Evolutionary conservation across 2,888 invertebrate genomes (phyloP).

Genomic region (Netelia inedita): DNA sequence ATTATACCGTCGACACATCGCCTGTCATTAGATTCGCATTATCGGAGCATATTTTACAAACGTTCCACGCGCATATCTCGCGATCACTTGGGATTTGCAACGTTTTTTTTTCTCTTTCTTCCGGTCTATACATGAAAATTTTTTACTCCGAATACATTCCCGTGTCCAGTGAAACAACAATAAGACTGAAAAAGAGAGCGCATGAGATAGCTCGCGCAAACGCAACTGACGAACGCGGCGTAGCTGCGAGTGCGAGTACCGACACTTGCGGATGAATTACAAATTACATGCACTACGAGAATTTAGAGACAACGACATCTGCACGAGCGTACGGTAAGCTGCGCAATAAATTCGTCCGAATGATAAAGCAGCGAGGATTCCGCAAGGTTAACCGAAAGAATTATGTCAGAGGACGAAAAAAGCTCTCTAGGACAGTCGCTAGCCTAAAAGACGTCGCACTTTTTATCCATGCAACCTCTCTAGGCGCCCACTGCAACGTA

Average conservation of each 20-base stretch:
- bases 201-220: slow-evolving; percentile 68
- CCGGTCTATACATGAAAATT: slow-evolving; percentile 68
- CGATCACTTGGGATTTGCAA: slow-evolving; percentile 72
- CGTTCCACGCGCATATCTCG: slow-evolving; percentile 1
- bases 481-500: not conserved
- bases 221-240: slow-evolving; percentile 40
- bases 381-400: slow-evolving; percentile 20
- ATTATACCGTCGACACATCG: slow-evolving; percentile 70
- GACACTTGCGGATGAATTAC: slow-evolving; percentile 11
- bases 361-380: slow-evolving; percentile 47
- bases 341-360: not conserved
- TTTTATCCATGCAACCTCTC: not conserved
- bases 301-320: slow-evolving; percentile 23
- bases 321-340: not conserved
- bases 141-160: slow-evolving; percentile 74
- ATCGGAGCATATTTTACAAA: slow-evolving; percentile 40
- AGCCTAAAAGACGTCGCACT: not conserved
- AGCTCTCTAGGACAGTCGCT: not conserved
- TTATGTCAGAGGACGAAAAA: not conserved
- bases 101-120: slow-evolving; percentile 50
- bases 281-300: slow-evolving; percentile 28
- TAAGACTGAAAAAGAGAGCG: slow-evolving; percentile 75
- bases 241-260: no score
- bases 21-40: slow-evolving; percentile 70
- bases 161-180: slow-evolving; percentile 77